Conservation (phyloP, 2,113 vertebrate genomes). For the Tyto alba region DNA sequence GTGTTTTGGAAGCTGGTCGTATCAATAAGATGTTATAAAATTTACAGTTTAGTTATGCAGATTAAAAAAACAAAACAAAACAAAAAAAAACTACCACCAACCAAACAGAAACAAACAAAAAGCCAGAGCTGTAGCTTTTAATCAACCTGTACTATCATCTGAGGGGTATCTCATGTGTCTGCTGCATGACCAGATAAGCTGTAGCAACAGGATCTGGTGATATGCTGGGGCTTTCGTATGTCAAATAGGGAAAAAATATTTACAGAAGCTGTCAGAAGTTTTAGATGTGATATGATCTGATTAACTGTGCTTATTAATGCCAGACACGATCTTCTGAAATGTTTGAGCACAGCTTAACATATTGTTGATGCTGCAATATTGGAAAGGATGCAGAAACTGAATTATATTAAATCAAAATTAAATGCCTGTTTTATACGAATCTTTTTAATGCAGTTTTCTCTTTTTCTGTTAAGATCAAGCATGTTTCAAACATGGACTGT, state of each 20-base stretch:
- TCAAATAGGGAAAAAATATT: background rate
- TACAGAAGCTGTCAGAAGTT: background rate
- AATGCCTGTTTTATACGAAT: background rate
- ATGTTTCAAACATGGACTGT: background rate
- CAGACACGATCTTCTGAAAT: background rate
- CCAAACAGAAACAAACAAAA: background rate
- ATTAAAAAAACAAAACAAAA: background rate
- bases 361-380: background rate
- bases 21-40: background rate
- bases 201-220: background rate
- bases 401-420: background rate
- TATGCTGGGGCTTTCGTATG: background rate
- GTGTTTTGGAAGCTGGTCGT: background rate
- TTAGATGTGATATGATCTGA: background rate
- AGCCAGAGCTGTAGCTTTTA: background rate
- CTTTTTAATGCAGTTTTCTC: background rate
- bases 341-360: fast-evolving
- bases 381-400: background rate
- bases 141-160: background rate
- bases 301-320: background rate
- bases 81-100: too few relatives aligned
- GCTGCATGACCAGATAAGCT: background rate
- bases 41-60: background rate
- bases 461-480: background rate
- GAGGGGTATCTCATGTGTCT: background rate